Conservation (phyloP, 2,888 invertebrate species). For the Perithous albicinctus region DNA sequence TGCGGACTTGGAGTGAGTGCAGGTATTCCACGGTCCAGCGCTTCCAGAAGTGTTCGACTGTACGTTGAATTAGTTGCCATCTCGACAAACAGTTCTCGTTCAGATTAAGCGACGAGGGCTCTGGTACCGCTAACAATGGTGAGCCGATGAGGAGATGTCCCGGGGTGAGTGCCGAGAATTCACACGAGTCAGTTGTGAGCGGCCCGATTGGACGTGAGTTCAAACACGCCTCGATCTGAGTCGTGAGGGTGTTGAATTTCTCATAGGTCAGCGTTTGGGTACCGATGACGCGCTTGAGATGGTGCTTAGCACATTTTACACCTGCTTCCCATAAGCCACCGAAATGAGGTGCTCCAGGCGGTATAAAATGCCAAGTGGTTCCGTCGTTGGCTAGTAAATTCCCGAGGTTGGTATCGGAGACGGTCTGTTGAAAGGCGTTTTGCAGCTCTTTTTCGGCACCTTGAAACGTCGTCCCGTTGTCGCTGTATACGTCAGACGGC, state of each 20-base stretch:
- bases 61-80: slow-evolving; percentile 42
- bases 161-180: slow-evolving; percentile 63
- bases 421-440: slow-evolving; percentile 8
- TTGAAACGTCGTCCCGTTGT: slow-evolving; percentile 73
- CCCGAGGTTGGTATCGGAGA: slow-evolving; percentile 25
- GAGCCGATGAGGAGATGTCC: slow-evolving; percentile 64
- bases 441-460: slow-evolving; percentile 69
- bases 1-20: neutral
- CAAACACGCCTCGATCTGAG: slow-evolving; percentile 61
- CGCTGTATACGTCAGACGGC: slow-evolving; percentile 69
- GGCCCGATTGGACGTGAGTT: slow-evolving; percentile 67
- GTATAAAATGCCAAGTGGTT: slow-evolving; percentile 68
- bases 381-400: slow-evolving; percentile 18
- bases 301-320: slow-evolving; percentile 52
- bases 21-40: slow-evolving; percentile 26
- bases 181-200: slow-evolving; percentile 52
- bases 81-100: slow-evolving; percentile 26
- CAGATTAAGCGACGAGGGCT: slow-evolving; percentile 20
- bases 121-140: slow-evolving; percentile 43
- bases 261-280: slow-evolving; percentile 46
- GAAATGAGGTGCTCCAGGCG: slow-evolving; percentile 68
- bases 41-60: slow-evolving; percentile 69
- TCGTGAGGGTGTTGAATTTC: slow-evolving; percentile 59
- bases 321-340: slow-evolving; percentile 42
- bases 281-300: slow-evolving; percentile 49